phyloP scores from a whole-genome alignment of 2,888 invertebrate species.

The Villa cingulata region DNA sequence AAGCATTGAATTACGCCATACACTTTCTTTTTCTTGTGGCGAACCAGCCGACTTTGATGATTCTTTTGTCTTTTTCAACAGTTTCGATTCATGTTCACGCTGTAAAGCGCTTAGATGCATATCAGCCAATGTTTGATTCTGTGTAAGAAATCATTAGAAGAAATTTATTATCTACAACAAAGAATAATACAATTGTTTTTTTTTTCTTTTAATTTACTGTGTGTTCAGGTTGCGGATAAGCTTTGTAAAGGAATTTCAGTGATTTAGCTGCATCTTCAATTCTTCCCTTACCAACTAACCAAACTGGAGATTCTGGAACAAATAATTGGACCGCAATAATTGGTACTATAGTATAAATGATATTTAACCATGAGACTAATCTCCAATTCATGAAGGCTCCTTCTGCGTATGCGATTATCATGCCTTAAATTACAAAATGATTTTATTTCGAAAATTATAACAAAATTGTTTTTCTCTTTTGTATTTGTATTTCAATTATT shows the following conservation, averaged over 20 bases:
- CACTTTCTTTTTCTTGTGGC: background rate
- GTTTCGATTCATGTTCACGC: slow-evolving; percentile 40
- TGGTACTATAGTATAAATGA: slow-evolving; percentile 40
- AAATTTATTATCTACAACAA: background rate
- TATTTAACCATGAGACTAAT: slow-evolving; percentile 41
- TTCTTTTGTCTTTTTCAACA: slow-evolving; percentile 27
- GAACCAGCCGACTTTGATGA: slow-evolving; percentile 9
- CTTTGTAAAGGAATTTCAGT: slow-evolving; percentile 38
- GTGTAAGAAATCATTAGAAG: slow-evolving; percentile 1
- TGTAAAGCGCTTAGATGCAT: slow-evolving; percentile 39
- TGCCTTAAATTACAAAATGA: slow-evolving; percentile 29
- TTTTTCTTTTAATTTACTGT: slow-evolving; percentile 22
- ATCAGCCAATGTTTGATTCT: slow-evolving; percentile 37
- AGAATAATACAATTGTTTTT: background rate
- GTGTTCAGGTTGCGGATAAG: slow-evolving; percentile 36
- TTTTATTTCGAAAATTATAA: too few relatives aligned
- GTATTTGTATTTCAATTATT: too few relatives aligned
- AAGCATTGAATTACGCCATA: slow-evolving; percentile 26
- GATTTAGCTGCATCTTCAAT: slow-evolving; percentile 41
- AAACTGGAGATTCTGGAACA: slow-evolving; percentile 46
- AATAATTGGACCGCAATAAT: slow-evolving; percentile 36
- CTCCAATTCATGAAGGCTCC: slow-evolving; percentile 44
- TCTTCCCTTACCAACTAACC: slow-evolving; percentile 43
- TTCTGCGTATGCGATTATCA: slow-evolving; percentile 42
- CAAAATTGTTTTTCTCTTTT: too few relatives aligned